Evolutionary conservation across 2,797 vertebrate species (phyloP), one percentile per base, ranked within the genome.

Genomic region (Enteromius trimaculatus): DNA sequence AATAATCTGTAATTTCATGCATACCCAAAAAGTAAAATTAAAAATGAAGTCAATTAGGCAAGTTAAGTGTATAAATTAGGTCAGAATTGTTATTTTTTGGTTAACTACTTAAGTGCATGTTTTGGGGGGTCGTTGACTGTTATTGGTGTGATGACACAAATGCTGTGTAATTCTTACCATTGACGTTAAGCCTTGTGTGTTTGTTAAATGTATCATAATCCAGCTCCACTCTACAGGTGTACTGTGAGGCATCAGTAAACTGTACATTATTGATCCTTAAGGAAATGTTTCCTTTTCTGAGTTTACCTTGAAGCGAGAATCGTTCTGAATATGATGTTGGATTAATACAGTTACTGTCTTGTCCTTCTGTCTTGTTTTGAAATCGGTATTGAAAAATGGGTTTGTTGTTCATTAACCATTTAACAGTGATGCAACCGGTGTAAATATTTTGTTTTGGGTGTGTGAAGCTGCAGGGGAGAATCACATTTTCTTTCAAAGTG

Each of bases 191-290:
- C 39, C 2, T 9, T n/a, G 49, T 84, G 60, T 29, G 3, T 14
- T 19, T 64, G 4, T 71, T 34, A 19, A 23, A 83, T 6, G 2
- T 51, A 1, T 65, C 9, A 47, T 26, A 60, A 23, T 83, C 44
- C 72, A 88, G 51, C 47, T 83, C 80, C 66, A 88, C 85, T 26
- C 87, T 80, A 51, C 87, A 86, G 53, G 17, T 21, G 62, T 88
- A 88, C 4, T 0, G 11, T 21, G 53, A 17, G 14, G 14, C 78
- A 82, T 86, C 83, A 4, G 49, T 68, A 16, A 86, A 58, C 72
- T n/a, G 6, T 47, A 79, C n/a, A 26, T 80, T 26, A 64, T 21
- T 85, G 51, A 86, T 80, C 29, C 21, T 29, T 47, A 88, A 77
- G 13, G 85, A 88, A 58, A 87, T 23, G n/a, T 84, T 55, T 82